Conservation (phyloP, 2,888 invertebrate genomes). For the Oscheius onirici region DNA sequence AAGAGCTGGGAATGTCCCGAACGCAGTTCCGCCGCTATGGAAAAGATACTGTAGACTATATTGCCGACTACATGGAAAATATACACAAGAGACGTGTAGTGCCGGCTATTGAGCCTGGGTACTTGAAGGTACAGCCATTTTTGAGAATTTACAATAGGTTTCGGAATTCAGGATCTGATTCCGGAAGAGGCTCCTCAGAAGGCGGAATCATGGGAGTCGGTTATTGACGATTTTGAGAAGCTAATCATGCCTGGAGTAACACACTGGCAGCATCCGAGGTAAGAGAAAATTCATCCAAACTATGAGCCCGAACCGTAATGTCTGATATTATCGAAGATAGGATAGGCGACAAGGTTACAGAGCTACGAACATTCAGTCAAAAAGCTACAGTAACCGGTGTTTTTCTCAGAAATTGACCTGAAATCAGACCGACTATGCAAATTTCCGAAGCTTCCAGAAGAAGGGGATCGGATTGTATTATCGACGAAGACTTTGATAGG, state of each 20-base stretch:
- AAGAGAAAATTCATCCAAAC: background rate
- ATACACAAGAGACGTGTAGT: constrained; percentile 85
- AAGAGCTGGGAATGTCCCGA: constrained; percentile 57
- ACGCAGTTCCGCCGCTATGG: constrained; percentile 74
- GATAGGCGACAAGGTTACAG: background rate
- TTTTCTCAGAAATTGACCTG: too few species aligned
- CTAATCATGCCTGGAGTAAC: constrained; percentile 93
- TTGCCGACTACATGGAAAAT: constrained; percentile 88
- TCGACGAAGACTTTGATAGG: too few species aligned
- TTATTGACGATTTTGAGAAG: constrained; percentile 87
- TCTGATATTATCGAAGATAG: too few species aligned
- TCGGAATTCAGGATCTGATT: constrained; percentile 75
- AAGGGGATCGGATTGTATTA: too few species aligned
- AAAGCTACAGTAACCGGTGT: too few species aligned
- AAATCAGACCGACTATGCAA: too few species aligned
- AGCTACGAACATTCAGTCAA: too few species aligned
- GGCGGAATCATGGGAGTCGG: constrained; percentile 85
- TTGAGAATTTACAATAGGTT: background rate
- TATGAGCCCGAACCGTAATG: too few species aligned
- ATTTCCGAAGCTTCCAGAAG: too few species aligned
- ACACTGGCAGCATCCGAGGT: constrained; percentile 96
- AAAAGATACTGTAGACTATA: constrained; percentile 86
- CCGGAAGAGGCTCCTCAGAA: constrained; percentile 85
- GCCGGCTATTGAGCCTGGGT: constrained; percentile 87
- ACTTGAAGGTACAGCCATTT: constrained; percentile 77